Evolutionary conservation across 2,888 invertebrate genomes (phyloP), one percentile per base, ranked within the genome.

Genomic region (Chironomus tentans): DNA sequence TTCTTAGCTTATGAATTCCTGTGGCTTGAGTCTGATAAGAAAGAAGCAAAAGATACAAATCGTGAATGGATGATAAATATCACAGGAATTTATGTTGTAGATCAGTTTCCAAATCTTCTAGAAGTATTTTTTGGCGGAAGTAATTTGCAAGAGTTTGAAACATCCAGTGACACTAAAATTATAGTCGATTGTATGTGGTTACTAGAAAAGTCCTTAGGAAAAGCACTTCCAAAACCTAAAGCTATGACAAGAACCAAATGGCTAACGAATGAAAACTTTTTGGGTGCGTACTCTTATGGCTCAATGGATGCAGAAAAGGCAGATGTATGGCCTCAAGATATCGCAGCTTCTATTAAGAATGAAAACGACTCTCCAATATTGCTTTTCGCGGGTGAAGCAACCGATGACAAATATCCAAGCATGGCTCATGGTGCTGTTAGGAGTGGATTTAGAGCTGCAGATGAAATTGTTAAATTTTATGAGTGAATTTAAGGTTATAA

Each of bases 401-500:
- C 88, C 0, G 87, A 88, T 1, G 85, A 86, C 62, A 85, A 85
- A 77, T 85, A 85, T 79, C 89, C 86, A 80, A 85, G 85, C 0
- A 86, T 88, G 0, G 89, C 88, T 0, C 89, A 91, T 79, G 90
- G 90, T 0, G 90, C 90, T 0, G 80, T 89, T 1, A 89, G 89
- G 79, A 85, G 87, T 12, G 90, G 90, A 0, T 86, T 86, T 78
- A 85, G 90, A 73, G 90, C 90, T 80, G 90, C 90, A 0, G 84
- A 88, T 22, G 82, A 89, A 79, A 80, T 88, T 12, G 82, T 85
- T 48, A 46, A 76, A 0, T 68, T 18, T 50, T 70, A 21, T 13
- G 22, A 22, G 1, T 56, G 10, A 24, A 24, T 3, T 24, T 24
- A 24, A 3, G 22, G 3, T 24, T 3, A 24, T n/a, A n/a, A n/a